Evolutionary conservation across 2,888 invertebrate genomes (phyloP).

Genomic region (Parelbella ahira): DNA sequence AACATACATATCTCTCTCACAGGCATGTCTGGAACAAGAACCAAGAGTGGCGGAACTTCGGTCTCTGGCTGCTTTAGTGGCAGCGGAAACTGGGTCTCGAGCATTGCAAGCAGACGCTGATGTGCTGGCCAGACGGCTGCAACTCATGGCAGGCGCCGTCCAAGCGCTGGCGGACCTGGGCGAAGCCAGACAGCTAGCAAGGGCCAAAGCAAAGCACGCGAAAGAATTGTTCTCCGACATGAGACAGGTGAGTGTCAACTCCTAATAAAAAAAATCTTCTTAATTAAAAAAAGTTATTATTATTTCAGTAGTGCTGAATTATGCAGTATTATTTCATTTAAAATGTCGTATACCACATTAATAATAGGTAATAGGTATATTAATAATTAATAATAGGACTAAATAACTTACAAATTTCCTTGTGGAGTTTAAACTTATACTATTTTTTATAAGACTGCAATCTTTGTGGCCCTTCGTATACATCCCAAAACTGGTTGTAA

Average conservation of each 20-base stretch:
- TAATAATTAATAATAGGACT: no score
- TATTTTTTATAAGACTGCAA: no score
- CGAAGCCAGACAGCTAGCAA: slow-evolving; percentile 83
- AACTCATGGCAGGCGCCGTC: slow-evolving; percentile 87
- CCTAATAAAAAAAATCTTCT: no score
- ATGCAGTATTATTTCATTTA: no score
- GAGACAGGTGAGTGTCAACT: slow-evolving; percentile 86
- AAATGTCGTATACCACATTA: no score
- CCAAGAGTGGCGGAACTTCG: slow-evolving; percentile 87
- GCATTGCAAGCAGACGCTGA: slow-evolving; percentile 89
- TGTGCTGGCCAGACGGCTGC: slow-evolving; percentile 85
- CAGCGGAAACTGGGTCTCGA: slow-evolving; percentile 87
- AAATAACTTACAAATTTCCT: no score
- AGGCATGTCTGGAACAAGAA: slow-evolving; percentile 90
- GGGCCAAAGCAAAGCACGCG: slow-evolving; percentile 80
- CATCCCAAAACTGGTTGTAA: no score
- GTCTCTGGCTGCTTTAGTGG: slow-evolving; percentile 88
- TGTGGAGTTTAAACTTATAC: no score
- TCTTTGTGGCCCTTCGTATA: no score
- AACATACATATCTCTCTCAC: slow-evolving; percentile 26
- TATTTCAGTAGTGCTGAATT: no score
- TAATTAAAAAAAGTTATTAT: no score
- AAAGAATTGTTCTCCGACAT: slow-evolving; percentile 85
- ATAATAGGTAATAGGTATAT: no score
- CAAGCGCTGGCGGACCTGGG: slow-evolving; percentile 88